A percentile compares a stretch with the other conserved stretches of the same genome.
These are phyloP conservation scores for Cosmopolites sordidus DNA, from an alignment of 2,888 invertebrate species.

Conservation along the genomic window DNA sequence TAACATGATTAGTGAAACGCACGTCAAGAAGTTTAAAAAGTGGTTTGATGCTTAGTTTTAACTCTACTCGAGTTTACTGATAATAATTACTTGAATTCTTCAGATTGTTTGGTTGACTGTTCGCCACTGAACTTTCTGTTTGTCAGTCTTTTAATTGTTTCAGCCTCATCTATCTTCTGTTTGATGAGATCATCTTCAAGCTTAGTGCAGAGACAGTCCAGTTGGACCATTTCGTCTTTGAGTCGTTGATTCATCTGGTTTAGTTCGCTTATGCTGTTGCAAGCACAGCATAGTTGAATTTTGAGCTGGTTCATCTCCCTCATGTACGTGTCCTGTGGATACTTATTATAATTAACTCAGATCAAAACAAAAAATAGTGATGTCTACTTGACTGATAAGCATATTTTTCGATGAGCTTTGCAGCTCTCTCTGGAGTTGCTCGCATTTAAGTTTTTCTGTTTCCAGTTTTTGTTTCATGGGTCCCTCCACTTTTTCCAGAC, in stretches of 20 bases:
- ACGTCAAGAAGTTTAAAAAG: too few species aligned
- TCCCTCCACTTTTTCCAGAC: constrained; percentile 43
- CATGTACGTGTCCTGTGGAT: constrained; percentile 30
- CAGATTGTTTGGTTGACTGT: not conserved
- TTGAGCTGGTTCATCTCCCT: constrained; percentile 39
- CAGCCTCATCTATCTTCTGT: constrained; percentile 45
- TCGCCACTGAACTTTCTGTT: constrained; percentile 21
- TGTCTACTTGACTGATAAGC: constrained; percentile 24
- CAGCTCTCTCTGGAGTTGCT: constrained; percentile 39
- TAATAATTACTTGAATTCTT: constrained; percentile 15
- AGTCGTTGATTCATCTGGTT: constrained; percentile 37
- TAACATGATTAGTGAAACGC: too few species aligned
- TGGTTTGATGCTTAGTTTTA: too few species aligned
- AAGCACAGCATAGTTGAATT: constrained; percentile 38
- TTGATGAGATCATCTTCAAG: constrained; percentile 45
- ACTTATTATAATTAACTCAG: not conserved
- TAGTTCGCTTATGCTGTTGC: constrained; percentile 38
- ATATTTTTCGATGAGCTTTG: constrained; percentile 32
- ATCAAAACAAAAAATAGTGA: not conserved
- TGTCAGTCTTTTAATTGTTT: constrained; percentile 37
- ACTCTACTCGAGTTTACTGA: too few species aligned
- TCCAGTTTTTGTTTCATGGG: constrained; percentile 38
- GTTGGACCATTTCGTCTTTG: constrained; percentile 35
- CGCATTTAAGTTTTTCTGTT: constrained; percentile 35
- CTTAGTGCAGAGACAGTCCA: constrained; percentile 38